Percentiles rank a stretch among this genome's conserved stretches.
These are phyloP conservation scores for Capitella teleta DNA, from an alignment of 1,140 invertebrate genomes.

Conservation along the genomic window DNA sequence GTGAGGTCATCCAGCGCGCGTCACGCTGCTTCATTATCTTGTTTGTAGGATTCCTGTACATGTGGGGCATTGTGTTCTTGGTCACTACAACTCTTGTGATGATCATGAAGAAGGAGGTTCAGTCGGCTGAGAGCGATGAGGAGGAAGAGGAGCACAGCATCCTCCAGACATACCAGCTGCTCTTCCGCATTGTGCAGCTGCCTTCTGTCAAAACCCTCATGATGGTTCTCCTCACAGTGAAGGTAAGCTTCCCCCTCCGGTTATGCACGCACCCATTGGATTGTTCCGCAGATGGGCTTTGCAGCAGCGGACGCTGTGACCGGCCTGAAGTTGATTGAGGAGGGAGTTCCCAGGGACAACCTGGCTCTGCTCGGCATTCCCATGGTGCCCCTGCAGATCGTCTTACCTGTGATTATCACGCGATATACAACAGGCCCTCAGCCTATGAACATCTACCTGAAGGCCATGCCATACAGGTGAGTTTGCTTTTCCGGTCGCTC, in stretches of 20 bases:
- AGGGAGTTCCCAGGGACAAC: slow-evolving; percentile 81
- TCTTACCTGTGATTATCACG: slow-evolving; percentile 77
- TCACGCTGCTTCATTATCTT: background rate
- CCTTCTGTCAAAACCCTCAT: slow-evolving; percentile 63
- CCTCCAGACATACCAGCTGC: slow-evolving; percentile 67
- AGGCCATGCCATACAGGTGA: slow-evolving; percentile 74
- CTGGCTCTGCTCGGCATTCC: slow-evolving; percentile 78
- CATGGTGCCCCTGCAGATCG: slow-evolving; percentile 84
- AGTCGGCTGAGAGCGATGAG: slow-evolving; percentile 37
- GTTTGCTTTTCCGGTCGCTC: background rate
- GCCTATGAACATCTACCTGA: slow-evolving; percentile 79
- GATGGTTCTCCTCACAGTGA: slow-evolving; percentile 75
- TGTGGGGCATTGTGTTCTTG: slow-evolving; percentile 90
- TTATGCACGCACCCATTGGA: background rate
- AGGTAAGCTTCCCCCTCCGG: slow-evolving; percentile 50
- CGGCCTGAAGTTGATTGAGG: slow-evolving; percentile 85
- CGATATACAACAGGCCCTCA: slow-evolving; percentile 77
- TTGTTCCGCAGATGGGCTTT: slow-evolving; percentile 70
- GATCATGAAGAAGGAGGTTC: slow-evolving; percentile 71
- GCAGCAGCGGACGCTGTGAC: slow-evolving; percentile 91
- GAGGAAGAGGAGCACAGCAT: slow-evolving; percentile 50
- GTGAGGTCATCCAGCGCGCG: slow-evolving; percentile 38
- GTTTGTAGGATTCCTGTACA: slow-evolving; percentile 78
- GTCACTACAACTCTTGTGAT: slow-evolving; percentile 80
- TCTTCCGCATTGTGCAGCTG: slow-evolving; percentile 74